Evolutionary conservation across 1,140 invertebrate genomes (phyloP).

Genomic region (Rhyzopertha dominica): DNA sequence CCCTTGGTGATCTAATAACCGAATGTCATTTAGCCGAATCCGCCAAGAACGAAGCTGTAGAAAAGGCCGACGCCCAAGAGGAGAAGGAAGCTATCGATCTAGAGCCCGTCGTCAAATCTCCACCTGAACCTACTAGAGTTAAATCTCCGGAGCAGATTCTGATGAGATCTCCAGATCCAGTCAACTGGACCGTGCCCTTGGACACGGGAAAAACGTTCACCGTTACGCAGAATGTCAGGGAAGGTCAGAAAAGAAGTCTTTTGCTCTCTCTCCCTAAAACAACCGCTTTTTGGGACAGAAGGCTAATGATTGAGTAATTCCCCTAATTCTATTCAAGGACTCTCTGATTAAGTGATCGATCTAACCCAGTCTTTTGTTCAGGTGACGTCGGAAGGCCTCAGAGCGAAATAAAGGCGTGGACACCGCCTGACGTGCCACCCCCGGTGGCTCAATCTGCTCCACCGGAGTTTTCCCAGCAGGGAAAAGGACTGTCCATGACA

Average conservation of each 20-base stretch:
- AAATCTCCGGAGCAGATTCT: conserved; percentile 90
- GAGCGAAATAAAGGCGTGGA: conserved; percentile 66
- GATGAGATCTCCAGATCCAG: conserved; percentile 84
- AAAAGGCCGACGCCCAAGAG: conserved; percentile 48
- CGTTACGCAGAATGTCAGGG: conserved; percentile 84
- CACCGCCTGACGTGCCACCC: conserved; percentile 56
- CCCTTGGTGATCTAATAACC: background rate
- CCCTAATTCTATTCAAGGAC: background rate
- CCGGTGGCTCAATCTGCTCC: conserved; percentile 62
- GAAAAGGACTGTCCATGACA: conserved; percentile 41
- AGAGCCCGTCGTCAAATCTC: conserved; percentile 78
- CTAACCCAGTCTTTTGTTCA: conserved; percentile 25
- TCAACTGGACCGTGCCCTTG: conserved; percentile 90
- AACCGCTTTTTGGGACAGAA: too few relatives aligned
- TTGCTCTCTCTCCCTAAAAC: too few relatives aligned
- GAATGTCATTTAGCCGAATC: conserved; percentile 23
- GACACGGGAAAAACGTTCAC: conserved; percentile 90
- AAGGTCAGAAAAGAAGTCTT: too few relatives aligned
- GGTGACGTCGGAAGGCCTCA: conserved; percentile 52
- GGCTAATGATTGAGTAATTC: too few relatives aligned
- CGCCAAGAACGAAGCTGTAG: conserved; percentile 25
- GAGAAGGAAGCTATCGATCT: conserved; percentile 47
- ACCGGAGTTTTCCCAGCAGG: conserved; percentile 56
- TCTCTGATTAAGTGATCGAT: background rate
- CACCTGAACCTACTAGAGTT: conserved; percentile 83